These are phyloP conservation scores for Cryptotermes secundus DNA, from an alignment of 1,140 invertebrate genomes.

Conservation along the genomic window DNA sequence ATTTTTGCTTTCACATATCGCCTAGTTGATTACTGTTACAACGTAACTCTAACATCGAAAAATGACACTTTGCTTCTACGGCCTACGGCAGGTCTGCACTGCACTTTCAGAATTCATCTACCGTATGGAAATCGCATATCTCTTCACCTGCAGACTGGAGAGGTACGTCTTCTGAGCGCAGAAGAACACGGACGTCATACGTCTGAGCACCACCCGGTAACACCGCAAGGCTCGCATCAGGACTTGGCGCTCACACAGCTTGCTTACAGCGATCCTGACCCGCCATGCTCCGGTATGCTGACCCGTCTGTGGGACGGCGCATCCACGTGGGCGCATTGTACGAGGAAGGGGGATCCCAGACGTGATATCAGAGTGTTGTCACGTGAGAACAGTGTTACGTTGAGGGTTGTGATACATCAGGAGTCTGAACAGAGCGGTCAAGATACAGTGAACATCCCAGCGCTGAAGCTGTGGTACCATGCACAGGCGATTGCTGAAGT, in stretches of 20 bases:
- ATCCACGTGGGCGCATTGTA: constrained; percentile 57
- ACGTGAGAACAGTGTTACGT: constrained; percentile 7
- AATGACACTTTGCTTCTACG: constrained; percentile 61
- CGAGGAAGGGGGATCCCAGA: constrained; percentile 53
- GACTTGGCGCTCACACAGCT: not conserved
- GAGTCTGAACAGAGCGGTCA: not conserved
- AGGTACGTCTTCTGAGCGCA: not conserved
- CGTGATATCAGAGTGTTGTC: constrained; percentile 39
- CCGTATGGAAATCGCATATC: constrained; percentile 62
- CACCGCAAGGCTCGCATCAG: not conserved
- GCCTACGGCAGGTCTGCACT: constrained; percentile 55
- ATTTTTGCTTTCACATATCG: constrained; percentile 60
- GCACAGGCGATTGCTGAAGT: constrained; percentile 55
- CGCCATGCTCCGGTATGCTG: constrained; percentile 53
- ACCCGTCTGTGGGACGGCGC: constrained; percentile 55
- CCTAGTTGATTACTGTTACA: constrained; percentile 64
- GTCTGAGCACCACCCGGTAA: not conserved
- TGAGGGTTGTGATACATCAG: constrained; percentile 16
- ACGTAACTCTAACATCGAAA: constrained; percentile 57
- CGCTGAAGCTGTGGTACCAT: constrained; percentile 47
- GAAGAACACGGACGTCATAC: not conserved
- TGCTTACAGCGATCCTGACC: not conserved
- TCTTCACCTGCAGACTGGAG: constrained; percentile 55
- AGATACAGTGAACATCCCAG: not conserved
- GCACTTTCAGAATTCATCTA: constrained; percentile 62